These are phyloP conservation scores for Diarsia rubi DNA, from an alignment of 2,888 invertebrate genomes.

Conservation along the genomic window DNA sequence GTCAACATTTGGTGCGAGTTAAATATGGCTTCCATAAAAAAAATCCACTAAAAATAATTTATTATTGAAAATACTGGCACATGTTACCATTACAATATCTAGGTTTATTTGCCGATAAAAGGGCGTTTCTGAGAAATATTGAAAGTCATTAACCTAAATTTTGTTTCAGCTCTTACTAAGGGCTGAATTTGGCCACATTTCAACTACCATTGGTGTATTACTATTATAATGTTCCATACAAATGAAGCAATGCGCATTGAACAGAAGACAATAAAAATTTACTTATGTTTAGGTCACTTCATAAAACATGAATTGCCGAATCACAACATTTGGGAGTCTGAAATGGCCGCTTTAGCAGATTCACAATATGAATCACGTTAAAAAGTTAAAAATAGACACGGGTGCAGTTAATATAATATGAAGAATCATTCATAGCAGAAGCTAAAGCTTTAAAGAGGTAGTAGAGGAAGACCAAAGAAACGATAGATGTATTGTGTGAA, in stretches of 20 bases:
- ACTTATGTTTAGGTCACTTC: neutral
- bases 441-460: too few relatives aligned
- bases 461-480: too few relatives aligned
- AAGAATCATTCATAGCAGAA: too few relatives aligned
- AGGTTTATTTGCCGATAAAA: conserved; percentile 56
- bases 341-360: too few relatives aligned
- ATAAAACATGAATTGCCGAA: conserved; percentile 8
- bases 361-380: too few relatives aligned
- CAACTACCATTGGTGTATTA: conserved; percentile 20
- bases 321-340: neutral
- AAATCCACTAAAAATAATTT: conserved; percentile 25
- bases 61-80: conserved; percentile 17
- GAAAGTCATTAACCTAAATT: conserved; percentile 53
- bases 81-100: conserved; percentile 33
- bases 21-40: conserved; percentile 22
- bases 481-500: too few relatives aligned
- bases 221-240: conserved; percentile 4
- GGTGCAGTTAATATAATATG: too few relatives aligned
- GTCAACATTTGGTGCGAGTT: conserved; percentile 9
- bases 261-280: conserved; percentile 24
- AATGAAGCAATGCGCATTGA: conserved; percentile 10
- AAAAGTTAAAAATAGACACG: too few relatives aligned
- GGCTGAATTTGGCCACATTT: conserved; percentile 33
- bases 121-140: conserved; percentile 42
- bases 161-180: conserved; percentile 18